phyloP scores from a whole-genome alignment of 2,113 vertebrate genomes.

The Labeo catla region DNA sequence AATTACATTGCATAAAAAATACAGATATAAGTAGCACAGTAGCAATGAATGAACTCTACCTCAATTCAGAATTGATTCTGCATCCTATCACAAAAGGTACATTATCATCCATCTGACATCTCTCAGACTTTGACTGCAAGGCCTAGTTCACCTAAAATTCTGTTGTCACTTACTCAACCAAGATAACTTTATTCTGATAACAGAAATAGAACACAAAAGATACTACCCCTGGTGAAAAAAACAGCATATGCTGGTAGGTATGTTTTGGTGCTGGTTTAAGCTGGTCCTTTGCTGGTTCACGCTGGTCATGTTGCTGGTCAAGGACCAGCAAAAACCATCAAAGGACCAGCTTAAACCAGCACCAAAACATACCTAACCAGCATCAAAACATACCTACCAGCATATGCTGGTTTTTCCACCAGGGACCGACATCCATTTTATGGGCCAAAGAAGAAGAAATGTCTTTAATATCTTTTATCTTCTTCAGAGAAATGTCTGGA shows the following conservation, averaged over 20 bases:
- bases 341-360: too few relatives aligned
- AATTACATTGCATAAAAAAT: constrained; percentile 33
- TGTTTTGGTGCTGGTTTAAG: too few relatives aligned
- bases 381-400: too few relatives aligned
- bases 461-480: not conserved
- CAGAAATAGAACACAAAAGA: not conserved
- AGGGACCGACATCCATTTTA: not conserved
- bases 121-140: not conserved
- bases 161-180: too few relatives aligned
- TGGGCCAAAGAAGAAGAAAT: not conserved
- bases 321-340: too few relatives aligned
- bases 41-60: not conserved
- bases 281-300: too few relatives aligned
- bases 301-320: too few relatives aligned
- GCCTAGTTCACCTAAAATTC: not conserved
- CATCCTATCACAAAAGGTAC: not conserved
- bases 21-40: not conserved
- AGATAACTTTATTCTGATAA: too few relatives aligned
- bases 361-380: too few relatives aligned
- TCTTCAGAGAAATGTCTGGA: not conserved
- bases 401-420: too few relatives aligned
- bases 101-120: not conserved
- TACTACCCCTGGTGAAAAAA: not conserved
- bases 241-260: too few relatives aligned
- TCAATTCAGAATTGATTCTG: not conserved